These are phyloP conservation scores for Entomobrya multifasciata DNA, from an alignment of 2,888 invertebrate species.

Conservation along the genomic window DNA sequence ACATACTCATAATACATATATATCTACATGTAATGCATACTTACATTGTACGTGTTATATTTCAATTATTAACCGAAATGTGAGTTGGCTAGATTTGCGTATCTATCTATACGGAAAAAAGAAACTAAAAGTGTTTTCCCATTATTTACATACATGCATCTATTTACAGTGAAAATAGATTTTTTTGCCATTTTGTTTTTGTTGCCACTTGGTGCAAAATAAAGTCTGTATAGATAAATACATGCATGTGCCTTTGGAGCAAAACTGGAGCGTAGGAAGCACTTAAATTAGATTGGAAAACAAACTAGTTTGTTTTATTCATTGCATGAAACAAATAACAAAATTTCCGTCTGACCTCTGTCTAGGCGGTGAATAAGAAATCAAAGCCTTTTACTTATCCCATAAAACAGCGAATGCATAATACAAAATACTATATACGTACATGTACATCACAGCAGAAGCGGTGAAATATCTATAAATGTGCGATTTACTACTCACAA, in stretches of 20 bases:
- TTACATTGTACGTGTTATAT: not conserved
- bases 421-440: no score
- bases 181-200: no score
- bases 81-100: no score
- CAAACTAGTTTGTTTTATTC: constrained; percentile 35
- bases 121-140: constrained; percentile 2
- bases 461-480: not conserved
- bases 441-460: not conserved
- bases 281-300: constrained; percentile 50
- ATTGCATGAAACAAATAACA: constrained; percentile 41
- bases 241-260: not conserved
- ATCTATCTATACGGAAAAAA: not conserved
- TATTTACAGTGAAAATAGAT: no score
- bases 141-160: not conserved
- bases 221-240: no score
- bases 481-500: not conserved
- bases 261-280: constrained; percentile 23
- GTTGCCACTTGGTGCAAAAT: not conserved
- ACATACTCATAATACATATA: no score
- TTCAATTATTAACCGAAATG: constrained; percentile 38
- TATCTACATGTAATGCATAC: not conserved
- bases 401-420: not conserved
- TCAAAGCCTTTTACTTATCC: constrained; percentile 27
- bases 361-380: constrained; percentile 32
- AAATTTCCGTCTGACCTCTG: constrained; percentile 30